Evolutionary conservation across 92 coral and sea anemone genomes (phyloP).

Genomic region (Phenganax marumi): DNA sequence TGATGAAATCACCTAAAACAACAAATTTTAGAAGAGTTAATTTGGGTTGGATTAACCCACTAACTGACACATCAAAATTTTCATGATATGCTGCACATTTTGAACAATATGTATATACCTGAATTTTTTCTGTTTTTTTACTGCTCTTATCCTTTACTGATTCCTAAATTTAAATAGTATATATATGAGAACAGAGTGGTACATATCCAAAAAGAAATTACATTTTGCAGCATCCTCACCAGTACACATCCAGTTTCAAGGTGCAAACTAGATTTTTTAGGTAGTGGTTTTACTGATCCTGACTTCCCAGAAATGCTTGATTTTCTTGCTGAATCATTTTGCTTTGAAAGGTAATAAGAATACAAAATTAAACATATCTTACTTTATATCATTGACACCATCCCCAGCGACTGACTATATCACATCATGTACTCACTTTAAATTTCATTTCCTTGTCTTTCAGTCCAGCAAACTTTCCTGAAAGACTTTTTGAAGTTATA

Average conservation of each 20-base stretch:
- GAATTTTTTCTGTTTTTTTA: background rate
- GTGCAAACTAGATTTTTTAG: background rate
- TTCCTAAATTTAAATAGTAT: background rate
- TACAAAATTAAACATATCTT: background rate
- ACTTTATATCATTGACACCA: background rate
- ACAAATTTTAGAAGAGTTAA: background rate
- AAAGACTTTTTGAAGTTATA: background rate
- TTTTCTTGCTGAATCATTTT: background rate
- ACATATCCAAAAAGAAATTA: background rate
- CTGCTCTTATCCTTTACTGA: background rate
- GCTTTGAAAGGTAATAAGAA: background rate
- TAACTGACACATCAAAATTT: background rate
- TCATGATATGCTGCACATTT: background rate
- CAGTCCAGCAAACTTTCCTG: background rate
- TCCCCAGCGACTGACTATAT: background rate
- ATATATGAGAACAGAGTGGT: background rate
- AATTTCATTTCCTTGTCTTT: background rate
- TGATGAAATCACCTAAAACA: conserved; percentile 77
- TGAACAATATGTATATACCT: background rate
- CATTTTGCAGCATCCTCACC: background rate
- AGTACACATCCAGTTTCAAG: background rate
- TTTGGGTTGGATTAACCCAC: background rate
- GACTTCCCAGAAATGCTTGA: background rate
- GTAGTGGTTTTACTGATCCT: background rate
- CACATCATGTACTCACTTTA: background rate